Conservation (phyloP, 92 coral and sea anemone genomes). For the Parazoanthus swiftii region DNA sequence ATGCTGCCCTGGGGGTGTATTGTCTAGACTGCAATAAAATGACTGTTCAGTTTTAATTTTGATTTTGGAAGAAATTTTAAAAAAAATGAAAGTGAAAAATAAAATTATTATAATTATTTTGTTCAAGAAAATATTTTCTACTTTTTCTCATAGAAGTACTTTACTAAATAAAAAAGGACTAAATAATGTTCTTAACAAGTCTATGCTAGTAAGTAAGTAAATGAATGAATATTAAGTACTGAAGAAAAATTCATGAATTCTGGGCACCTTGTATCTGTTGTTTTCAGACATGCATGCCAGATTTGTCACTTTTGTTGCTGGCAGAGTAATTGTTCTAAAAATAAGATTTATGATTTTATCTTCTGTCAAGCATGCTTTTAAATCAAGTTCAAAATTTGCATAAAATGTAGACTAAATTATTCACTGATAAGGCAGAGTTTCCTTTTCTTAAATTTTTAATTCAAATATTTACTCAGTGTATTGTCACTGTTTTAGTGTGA, state of each 20-base stretch:
- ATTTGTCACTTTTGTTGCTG: not conserved
- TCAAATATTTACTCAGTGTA: not conserved
- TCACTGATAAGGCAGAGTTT: not conserved
- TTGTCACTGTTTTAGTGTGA: not conserved
- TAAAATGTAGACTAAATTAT: conserved; percentile 11
- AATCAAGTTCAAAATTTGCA: conserved; percentile 21
- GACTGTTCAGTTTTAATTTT: not conserved
- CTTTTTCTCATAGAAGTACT: not conserved
- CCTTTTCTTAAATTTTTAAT: not conserved
- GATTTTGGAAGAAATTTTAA: not conserved
- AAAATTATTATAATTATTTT: too few species aligned
- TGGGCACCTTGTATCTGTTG: not conserved
- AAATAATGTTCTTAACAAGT: too few species aligned
- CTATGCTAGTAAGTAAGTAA: too few species aligned
- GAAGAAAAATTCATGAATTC: too few species aligned
- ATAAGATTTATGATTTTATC: not conserved
- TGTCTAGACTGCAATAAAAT: not conserved
- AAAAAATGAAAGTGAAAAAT: not conserved
- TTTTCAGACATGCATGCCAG: not conserved
- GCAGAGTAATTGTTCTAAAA: not conserved
- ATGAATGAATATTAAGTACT: too few species aligned
- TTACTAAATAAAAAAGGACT: too few species aligned
- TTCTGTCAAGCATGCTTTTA: not conserved
- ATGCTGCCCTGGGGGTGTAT: not conserved
- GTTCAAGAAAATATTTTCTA: too few species aligned